phyloP scores from a whole-genome alignment of 2,113 vertebrate genomes.

The Rynchops niger region DNA sequence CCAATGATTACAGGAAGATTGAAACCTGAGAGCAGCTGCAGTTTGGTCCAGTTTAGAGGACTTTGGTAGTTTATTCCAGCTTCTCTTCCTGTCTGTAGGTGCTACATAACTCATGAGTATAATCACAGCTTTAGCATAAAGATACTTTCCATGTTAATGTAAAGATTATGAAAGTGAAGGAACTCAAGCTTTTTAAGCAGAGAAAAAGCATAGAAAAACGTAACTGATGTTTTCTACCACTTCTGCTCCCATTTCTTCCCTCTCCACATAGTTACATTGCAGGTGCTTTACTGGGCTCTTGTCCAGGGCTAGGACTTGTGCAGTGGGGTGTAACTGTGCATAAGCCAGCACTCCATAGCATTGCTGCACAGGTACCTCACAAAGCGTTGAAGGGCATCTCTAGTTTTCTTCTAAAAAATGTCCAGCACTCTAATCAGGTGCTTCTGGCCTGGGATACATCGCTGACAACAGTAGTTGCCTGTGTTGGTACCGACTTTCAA shows the following conservation, averaged over 20 bases:
- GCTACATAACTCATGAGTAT: not conserved
- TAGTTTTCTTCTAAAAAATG: not conserved
- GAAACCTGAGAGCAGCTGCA: not conserved
- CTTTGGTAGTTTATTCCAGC: not conserved
- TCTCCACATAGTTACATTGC: too few relatives aligned
- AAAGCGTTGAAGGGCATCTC: not conserved
- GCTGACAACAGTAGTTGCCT: not conserved
- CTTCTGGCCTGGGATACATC: not conserved
- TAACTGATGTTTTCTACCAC: not conserved
- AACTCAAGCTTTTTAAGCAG: not conserved
- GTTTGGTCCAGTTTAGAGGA: not conserved
- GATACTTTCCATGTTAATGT: not conserved
- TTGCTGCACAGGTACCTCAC: not conserved
- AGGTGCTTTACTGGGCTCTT: not conserved
- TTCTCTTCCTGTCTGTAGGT: not conserved
- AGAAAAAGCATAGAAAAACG: not conserved
- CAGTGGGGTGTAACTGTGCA: not conserved
- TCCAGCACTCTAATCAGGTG: rapidly evolving
- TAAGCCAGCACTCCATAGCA: not conserved
- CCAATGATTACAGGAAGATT: not conserved
- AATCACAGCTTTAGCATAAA: not conserved
- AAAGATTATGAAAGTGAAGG: not conserved
- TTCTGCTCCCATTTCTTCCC: not conserved
- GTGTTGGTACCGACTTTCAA: not conserved
- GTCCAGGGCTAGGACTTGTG: not conserved